These are phyloP conservation scores for Apamea sordens DNA, from an alignment of 2,888 invertebrate genomes.

Conservation along the genomic window DNA sequence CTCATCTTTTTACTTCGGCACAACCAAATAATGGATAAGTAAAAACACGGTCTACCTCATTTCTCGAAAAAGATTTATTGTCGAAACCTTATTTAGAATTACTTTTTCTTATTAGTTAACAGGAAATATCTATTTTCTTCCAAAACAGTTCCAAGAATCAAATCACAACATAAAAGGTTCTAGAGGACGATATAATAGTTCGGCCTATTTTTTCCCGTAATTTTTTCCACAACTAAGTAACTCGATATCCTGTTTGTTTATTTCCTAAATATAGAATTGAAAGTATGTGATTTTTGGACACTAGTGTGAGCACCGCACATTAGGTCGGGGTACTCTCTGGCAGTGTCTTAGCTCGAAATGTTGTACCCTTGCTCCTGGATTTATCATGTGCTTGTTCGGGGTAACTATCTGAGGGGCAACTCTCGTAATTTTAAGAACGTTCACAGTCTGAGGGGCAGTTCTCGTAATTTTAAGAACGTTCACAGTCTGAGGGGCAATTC, in stretches of 20 bases:
- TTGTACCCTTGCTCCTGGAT: neutral
- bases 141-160: neutral
- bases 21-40: neutral
- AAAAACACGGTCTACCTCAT: neutral
- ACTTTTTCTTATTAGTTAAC: neutral
- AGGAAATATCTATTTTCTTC: neutral
- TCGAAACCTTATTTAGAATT: neutral
- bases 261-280: neutral
- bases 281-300: neutral
- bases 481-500: no score
- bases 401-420: neutral
- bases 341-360: neutral
- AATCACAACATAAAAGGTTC: neutral
- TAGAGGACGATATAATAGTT: neutral
- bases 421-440: no score
- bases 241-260: constrained; percentile 14
- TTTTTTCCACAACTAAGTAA: neutral
- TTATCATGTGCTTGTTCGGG: neutral
- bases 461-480: no score
- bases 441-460: no score
- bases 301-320: neutral
- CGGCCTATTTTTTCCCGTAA: neutral
- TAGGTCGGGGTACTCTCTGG: neutral
- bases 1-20: neutral
- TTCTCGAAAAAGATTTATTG: neutral